phyloP scores from a whole-genome alignment of 2,888 invertebrate genomes.

The Schizaphis graminum region DNA sequence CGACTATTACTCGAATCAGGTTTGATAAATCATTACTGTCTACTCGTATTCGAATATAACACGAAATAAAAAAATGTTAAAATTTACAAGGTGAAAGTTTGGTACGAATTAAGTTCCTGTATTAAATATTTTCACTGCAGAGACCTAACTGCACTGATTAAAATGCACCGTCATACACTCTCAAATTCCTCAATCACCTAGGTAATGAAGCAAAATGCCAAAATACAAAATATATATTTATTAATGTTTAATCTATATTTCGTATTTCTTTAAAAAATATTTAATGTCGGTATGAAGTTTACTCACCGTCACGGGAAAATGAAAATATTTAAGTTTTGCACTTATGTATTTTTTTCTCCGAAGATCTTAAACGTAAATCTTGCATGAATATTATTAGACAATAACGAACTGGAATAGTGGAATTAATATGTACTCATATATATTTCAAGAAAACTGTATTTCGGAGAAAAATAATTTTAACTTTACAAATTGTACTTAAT shows the following conservation, averaged over 20 bases:
- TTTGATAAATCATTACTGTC: constrained; percentile 22
- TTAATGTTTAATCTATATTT: background rate
- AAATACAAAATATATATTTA: background rate
- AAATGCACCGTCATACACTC: background rate
- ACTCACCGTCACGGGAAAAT: background rate
- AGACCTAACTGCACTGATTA: background rate
- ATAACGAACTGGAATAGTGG: background rate
- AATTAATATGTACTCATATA: background rate
- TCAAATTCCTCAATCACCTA: background rate
- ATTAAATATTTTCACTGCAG: background rate
- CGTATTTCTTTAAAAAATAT: background rate
- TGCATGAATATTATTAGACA: background rate
- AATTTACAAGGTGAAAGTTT: background rate
- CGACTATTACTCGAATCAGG: background rate
- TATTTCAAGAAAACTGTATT: background rate
- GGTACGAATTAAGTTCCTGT: background rate
- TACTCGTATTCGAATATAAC: background rate
- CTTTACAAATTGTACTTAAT: background rate
- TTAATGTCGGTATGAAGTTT: background rate
- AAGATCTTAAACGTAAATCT: background rate
- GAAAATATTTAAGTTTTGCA: background rate
- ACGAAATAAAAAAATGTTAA: background rate
- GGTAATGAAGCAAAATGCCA: background rate
- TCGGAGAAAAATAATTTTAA: background rate
- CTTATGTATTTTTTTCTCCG: background rate